Conservation (phyloP, 2,888 invertebrate genomes). For the Eristalis pertinax region DNA sequence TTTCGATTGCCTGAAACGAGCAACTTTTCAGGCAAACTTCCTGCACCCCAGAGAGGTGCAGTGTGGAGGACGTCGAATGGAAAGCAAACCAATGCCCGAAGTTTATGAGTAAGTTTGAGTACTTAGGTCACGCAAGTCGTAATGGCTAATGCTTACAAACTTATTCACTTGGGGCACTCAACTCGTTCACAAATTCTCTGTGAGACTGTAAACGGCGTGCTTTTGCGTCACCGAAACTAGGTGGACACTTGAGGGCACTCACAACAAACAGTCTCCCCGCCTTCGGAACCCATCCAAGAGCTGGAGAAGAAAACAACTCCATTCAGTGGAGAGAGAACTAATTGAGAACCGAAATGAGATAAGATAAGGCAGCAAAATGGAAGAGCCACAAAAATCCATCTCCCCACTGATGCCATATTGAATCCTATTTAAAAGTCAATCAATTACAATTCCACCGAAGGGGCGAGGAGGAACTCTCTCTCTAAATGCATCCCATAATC, state of each 20-base stretch:
- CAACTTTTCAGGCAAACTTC: no score
- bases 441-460: slow-evolving; percentile 51
- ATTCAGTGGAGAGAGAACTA: neutral
- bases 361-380: slow-evolving; percentile 17
- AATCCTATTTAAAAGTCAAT: slow-evolving; percentile 44
- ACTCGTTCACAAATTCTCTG: neutral
- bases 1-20: no score
- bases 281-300: neutral
- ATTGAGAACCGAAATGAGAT: slow-evolving; percentile 17
- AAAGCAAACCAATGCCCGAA: no score
- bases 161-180: neutral
- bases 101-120: no score
- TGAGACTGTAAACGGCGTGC: neutral
- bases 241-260: neutral
- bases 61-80: no score
- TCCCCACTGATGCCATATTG: neutral
- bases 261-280: neutral
- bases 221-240: neutral
- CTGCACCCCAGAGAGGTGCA: no score
- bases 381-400: neutral
- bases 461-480: slow-evolving; percentile 6
- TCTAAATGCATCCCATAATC: slow-evolving; percentile 53
- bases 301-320: neutral
- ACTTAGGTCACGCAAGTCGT: no score
- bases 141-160: no score